These are phyloP conservation scores for Rhagonycha lutea DNA, from an alignment of 2,888 invertebrate species.

Conservation along the genomic window DNA sequence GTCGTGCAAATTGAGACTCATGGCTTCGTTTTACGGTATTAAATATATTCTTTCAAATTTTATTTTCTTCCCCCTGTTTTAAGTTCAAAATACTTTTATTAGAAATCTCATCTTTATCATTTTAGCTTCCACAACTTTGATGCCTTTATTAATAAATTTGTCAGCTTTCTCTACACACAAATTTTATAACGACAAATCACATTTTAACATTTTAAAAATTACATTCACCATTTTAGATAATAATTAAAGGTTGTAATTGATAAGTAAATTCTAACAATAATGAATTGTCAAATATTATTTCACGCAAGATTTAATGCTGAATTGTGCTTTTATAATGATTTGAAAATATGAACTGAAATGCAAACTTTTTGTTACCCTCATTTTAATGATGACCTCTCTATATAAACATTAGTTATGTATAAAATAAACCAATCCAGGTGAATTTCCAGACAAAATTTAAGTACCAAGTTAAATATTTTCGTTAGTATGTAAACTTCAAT, in stretches of 20 bases:
- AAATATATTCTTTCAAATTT: slow-evolving; percentile 33
- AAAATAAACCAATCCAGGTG: neutral
- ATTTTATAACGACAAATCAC: neutral
- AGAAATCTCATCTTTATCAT: slow-evolving; percentile 15
- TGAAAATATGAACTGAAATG: slow-evolving; percentile 21
- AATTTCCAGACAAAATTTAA: neutral
- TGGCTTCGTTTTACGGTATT: slow-evolving; percentile 38
- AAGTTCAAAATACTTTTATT: slow-evolving; percentile 25
- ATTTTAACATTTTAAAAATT: slow-evolving; percentile 2
- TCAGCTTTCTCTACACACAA: neutral
- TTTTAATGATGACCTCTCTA: slow-evolving; percentile 19
- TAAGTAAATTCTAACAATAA: slow-evolving; percentile 7
- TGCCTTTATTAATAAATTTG: neutral
- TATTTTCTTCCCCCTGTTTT: slow-evolving; percentile 24
- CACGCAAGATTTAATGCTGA: slow-evolving; percentile 21
- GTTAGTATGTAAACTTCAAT: neutral
- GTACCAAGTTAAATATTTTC: neutral
- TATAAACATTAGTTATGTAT: slow-evolving; percentile 11
- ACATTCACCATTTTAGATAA: slow-evolving; percentile 10
- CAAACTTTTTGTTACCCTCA: slow-evolving; percentile 18
- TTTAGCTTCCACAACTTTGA: neutral
- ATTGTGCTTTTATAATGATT: slow-evolving; percentile 23
- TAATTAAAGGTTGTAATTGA: slow-evolving; percentile 24
- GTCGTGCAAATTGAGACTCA: slow-evolving; percentile 46
- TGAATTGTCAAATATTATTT: slow-evolving; percentile 3